Conservation (phyloP, 2,113 vertebrate species). For the Thunnus thynnus region DNA sequence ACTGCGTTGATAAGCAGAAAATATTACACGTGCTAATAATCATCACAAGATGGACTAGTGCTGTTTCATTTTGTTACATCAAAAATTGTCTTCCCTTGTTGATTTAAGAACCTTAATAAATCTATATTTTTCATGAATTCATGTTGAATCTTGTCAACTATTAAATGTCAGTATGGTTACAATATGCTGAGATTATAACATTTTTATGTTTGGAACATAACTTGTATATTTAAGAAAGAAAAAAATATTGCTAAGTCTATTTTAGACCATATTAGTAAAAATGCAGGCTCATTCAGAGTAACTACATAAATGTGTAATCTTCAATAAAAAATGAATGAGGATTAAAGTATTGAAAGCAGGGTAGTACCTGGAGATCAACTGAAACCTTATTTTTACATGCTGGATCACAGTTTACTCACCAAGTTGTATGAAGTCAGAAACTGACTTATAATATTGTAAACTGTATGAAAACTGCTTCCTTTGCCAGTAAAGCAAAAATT, state of each 20-base stretch:
- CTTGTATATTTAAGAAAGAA: too few relatives aligned
- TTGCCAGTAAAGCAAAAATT: not conserved
- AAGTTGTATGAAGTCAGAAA: not conserved
- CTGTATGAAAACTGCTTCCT: not conserved
- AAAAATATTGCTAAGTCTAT: not conserved
- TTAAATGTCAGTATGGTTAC: too few relatives aligned
- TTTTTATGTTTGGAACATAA: too few relatives aligned
- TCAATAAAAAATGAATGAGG: too few relatives aligned
- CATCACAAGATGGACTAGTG: constrained; percentile 12
- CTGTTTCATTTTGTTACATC: constrained; percentile 18
- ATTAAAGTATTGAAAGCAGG: too few relatives aligned
- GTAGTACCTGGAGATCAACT: too few relatives aligned
- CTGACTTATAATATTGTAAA: not conserved
- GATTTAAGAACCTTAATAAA: constrained; percentile 65
- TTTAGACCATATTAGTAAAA: not conserved
- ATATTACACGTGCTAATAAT: constrained; percentile 30
- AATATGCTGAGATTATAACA: too few relatives aligned
- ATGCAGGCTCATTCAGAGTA: too few relatives aligned
- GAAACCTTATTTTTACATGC: not conserved
- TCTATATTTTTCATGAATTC: constrained; percentile 74
- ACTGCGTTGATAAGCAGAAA: constrained; percentile 6
- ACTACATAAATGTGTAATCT: too few relatives aligned
- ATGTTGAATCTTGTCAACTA: constrained; percentile 7
- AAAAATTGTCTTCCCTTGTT: constrained; percentile 42
- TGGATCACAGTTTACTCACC: not conserved